Evolutionary conservation across 1,140 invertebrate species (phyloP).

Genomic region (Drosophila quadrilineata): DNA sequence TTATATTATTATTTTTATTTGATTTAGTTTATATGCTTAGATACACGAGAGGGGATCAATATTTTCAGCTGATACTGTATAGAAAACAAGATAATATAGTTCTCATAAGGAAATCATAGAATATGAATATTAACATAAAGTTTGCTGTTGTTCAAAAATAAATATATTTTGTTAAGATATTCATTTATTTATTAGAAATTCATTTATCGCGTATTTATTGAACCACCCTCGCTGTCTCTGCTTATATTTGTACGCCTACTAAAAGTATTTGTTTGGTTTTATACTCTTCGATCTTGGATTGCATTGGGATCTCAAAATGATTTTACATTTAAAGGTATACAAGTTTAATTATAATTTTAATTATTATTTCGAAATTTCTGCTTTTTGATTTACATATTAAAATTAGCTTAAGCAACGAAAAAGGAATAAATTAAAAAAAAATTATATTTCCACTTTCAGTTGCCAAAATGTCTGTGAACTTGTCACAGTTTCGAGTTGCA

Average conservation of each 20-base stretch:
- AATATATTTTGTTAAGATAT: too few species aligned
- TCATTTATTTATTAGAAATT: too few species aligned
- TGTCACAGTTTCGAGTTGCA: not conserved
- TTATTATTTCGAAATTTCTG: conserved; percentile 26
- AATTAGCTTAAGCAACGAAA: conserved; percentile 64
- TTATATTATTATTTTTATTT: conserved; percentile 51
- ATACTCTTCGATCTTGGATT: conserved; percentile 33
- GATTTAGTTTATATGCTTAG: conserved; percentile 49
- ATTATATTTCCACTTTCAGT: conserved; percentile 22
- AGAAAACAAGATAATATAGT: not conserved
- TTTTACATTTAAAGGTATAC: too few species aligned
- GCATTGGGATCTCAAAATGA: too few species aligned
- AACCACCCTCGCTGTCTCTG: conserved; percentile 16
- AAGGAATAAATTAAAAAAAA: conserved; percentile 34
- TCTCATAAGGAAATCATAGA: not conserved
- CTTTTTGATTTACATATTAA: conserved; percentile 65
- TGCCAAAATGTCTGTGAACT: conserved; percentile 35
- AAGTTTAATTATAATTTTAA: not conserved
- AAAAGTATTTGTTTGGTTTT: conserved; percentile 6
- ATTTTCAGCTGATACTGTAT: not conserved
- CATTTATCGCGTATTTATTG: too few species aligned
- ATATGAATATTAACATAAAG: not conserved
- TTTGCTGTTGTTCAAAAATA: too few species aligned
- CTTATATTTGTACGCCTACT: conserved; percentile 73
- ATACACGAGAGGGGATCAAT: conserved; percentile 17